These are phyloP conservation scores for Aphidius colemani DNA, from an alignment of 2,888 invertebrate genomes.

Conservation along the genomic window DNA sequence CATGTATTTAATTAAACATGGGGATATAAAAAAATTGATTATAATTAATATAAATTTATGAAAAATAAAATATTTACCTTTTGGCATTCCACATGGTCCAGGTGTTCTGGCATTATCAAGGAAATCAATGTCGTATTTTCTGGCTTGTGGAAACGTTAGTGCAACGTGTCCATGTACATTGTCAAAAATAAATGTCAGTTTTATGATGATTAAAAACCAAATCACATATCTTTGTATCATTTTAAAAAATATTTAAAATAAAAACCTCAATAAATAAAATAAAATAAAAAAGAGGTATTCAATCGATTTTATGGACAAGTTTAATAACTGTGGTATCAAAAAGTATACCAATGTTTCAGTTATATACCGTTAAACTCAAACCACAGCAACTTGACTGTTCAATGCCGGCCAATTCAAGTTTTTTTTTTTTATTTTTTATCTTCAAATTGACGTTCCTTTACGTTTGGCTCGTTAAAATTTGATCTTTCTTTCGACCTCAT, in stretches of 20 bases:
- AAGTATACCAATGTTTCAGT: slow-evolving; percentile 28
- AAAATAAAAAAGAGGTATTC: slow-evolving; percentile 6
- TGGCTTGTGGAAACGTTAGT: slow-evolving; percentile 86
- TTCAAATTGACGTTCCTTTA: slow-evolving; percentile 13
- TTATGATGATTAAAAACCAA: slow-evolving; percentile 37
- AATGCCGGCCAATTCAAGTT: neutral
- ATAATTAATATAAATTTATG: neutral
- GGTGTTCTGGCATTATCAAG: slow-evolving; percentile 88
- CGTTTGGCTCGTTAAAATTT: slow-evolving; percentile 11
- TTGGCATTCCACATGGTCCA: slow-evolving; percentile 94
- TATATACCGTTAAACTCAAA: slow-evolving; percentile 37
- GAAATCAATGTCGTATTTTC: slow-evolving; percentile 89
- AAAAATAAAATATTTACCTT: slow-evolving; percentile 68
- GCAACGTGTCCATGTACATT: slow-evolving; percentile 72
- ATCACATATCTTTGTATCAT: slow-evolving; percentile 31
- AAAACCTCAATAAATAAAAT: neutral
- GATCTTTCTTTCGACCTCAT: slow-evolving; percentile 13
- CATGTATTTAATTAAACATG: neutral
- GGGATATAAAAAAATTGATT: neutral
- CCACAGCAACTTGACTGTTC: slow-evolving; percentile 32
- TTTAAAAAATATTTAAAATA: slow-evolving; percentile 29
- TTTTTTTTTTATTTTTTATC: slow-evolving; percentile 13
- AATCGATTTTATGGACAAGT: slow-evolving; percentile 8
- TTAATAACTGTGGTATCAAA: too few relatives aligned
- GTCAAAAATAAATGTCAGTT: slow-evolving; percentile 34